Evolutionary conservation across 1,140 invertebrate species (phyloP).

Genomic region (Drosophila micromelanica): DNA sequence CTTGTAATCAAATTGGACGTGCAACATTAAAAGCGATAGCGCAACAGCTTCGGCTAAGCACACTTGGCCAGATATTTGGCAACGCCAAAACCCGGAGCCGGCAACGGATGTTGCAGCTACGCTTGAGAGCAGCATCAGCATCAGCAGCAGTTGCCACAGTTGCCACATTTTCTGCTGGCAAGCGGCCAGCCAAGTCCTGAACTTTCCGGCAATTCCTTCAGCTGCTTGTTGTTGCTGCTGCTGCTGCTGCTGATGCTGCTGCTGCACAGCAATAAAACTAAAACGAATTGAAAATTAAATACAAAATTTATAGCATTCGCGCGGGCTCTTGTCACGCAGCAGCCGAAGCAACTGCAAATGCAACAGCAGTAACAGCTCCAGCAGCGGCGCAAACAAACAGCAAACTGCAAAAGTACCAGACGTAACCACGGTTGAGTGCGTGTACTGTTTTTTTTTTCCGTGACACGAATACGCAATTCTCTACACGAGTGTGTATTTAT

Average conservation of each 20-base stretch:
- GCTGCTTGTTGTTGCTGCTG: constrained; percentile 15
- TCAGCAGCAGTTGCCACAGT: constrained; percentile 56
- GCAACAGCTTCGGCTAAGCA: constrained; percentile 9
- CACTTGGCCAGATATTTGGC: not conserved
- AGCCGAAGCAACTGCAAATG: constrained; percentile 40
- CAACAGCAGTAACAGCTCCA: not conserved
- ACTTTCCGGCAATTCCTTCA: constrained; percentile 43
- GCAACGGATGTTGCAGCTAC: constrained; percentile 12
- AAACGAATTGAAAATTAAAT: constrained; percentile 81
- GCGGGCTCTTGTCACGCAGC: constrained; percentile 74
- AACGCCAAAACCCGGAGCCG: constrained; percentile 14
- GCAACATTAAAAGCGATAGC: constrained; percentile 76
- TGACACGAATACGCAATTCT: too few relatives aligned
- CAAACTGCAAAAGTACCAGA: constrained; percentile 55
- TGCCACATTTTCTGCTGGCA: constrained; percentile 51
- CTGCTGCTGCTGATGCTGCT: constrained; percentile 5
- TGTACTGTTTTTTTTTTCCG: too few relatives aligned
- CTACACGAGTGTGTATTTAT: too few relatives aligned
- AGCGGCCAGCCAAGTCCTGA: constrained; percentile 17
- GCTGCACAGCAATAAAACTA: constrained; percentile 65
- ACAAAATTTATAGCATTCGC: constrained; percentile 79
- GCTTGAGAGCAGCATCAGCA: constrained; percentile 14
- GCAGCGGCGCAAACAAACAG: constrained; percentile 65
- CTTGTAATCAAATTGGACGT: constrained; percentile 80
- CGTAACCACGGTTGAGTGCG: constrained; percentile 1